Evolutionary conservation across 2,797 vertebrate genomes (phyloP), one percentile per base, ranked within the genome.

Genomic region (Valencia hispanica): DNA sequence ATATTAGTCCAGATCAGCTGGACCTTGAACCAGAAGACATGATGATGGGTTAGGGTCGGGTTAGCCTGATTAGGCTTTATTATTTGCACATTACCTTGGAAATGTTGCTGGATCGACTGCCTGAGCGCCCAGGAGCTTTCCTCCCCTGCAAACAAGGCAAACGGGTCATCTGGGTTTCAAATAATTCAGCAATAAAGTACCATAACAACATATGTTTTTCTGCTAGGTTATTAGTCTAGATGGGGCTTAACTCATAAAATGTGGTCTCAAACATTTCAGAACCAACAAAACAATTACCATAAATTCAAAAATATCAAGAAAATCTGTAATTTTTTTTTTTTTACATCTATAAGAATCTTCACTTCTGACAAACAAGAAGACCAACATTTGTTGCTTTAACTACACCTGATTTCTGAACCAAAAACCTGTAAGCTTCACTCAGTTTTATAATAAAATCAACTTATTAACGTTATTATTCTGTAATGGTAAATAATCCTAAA

Each of bases 71-170:
- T 50, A 69, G 11, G 70, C 1, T 47, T 66, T 34, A 39, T 61
- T 74, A 50, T 61, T 73, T 72, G 68, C 73, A 6, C 5, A 87
- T 86, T 96, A 99, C 97, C 96, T 99, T 99, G 92, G 98, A 98
- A 94, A 97, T 97, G 94, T 96, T 98, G 94, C 97, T 98, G 75
- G 97, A 97, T 92, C 96, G 96, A 93, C 97, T 98, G 83, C 96
- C 94, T 74, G 97, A 99, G 88, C 95, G 94, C 18, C 97, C 95
- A 68, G 96, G 95, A 70, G 94, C 95, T 89, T 98, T 99, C 70
- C 94, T 97, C 91, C 95, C 96, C 98, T 99, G 95, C 75, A 93
- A 94, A 65, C 4, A 65, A 65, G 4, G 20, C 59, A 65, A 39
- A 65, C 9, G 61, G 9, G 50, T 7, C 20, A 20, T 6, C 6